Evolutionary conservation across 2,888 invertebrate species (phyloP), one percentile per base, ranked within the genome.

Genomic region (Syrphus vitripennis): DNA sequence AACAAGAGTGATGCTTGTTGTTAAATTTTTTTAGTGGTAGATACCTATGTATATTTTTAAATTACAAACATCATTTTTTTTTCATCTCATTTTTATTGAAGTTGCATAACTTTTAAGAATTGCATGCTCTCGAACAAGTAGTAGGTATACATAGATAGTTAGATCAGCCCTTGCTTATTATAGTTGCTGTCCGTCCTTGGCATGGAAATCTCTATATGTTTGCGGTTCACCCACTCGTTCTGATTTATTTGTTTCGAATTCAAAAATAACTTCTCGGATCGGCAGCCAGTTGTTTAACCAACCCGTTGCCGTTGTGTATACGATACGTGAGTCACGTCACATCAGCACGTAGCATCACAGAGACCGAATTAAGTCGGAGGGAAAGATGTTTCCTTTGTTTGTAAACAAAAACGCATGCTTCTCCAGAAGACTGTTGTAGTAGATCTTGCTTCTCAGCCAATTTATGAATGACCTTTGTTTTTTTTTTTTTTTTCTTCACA

Each of bases 361-460:
- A 21, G 19, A 10, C 10, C 16, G 14, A 55, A n/a, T 40, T 40
- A 14, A n/a, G 6, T 42, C 2, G 65, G 31, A 50, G 50, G 14
- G 24, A 34, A 12, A 65, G 45, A 19, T 29, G 19, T 29, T 45
- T 26, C 79, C 75, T 79, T 84, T 84, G 83, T 84, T 84, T 80
- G 57, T 71, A 80, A 80, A 80, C 83, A 80, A 79, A n/a, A 83
- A 76, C 70, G 34, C 45, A 63, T 34, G 16, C n/a, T 40, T 12
- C n/a, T 10, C 14, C 1, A 34, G n/a, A n/a, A 59, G 31, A 12
- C 19, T 61, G 6, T 26, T 29, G n/a, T 26, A n/a, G 14, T 9
- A 19, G 3, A 34, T 42, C 26, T 53, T 14, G 3, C 9, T 7
- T 34, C 63, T 10, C 10, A 59, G n/a, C 55, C 31, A 76, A 63